Evolutionary conservation across 2,113 vertebrate genomes (phyloP).

Genomic region (Plotosus lineatus): DNA sequence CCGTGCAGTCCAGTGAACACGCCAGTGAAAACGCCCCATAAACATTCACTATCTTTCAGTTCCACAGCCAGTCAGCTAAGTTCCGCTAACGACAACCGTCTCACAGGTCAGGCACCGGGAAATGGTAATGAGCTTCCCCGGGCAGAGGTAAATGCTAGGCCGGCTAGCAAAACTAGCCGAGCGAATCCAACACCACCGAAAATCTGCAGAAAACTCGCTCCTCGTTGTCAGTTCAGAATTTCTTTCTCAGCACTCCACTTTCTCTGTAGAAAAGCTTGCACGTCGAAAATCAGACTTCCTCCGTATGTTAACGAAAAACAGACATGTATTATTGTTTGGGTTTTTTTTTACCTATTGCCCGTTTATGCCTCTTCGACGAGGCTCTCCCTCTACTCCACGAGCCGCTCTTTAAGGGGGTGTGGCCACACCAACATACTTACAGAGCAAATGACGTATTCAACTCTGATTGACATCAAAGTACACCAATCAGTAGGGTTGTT

Average conservation of each 20-base stretch:
- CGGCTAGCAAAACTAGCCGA: conserved; percentile 22
- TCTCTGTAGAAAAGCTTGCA: background rate
- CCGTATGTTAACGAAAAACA: background rate
- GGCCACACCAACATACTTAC: conserved; percentile 43
- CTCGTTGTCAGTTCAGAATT: background rate
- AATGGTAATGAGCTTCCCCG: background rate
- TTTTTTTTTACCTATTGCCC: conserved; percentile 16
- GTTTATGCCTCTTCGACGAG: conserved; percentile 48
- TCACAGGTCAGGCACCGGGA: background rate
- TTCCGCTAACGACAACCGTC: background rate
- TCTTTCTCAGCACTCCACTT: conserved; percentile 15
- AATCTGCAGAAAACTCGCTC: conserved; percentile 24
- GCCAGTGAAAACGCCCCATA: background rate
- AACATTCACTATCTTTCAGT: background rate
- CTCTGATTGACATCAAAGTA: conserved; percentile 23
- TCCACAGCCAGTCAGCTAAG: conserved; percentile 7
- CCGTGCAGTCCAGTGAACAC: conserved; percentile 15
- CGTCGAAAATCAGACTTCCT: conserved; percentile 20
- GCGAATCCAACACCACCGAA: conserved; percentile 29
- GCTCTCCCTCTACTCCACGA: conserved; percentile 49
- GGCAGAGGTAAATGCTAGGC: conserved; percentile 36
- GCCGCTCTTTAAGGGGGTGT: conserved; percentile 51
- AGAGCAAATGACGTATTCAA: background rate
- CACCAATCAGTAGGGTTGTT: conserved; percentile 19
- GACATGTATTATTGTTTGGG: background rate